A percentile compares a stretch with the other conserved stretches of the same genome.
phyloP scores from a whole-genome alignment of 2,113 vertebrate genomes.

The Thunnus thynnus region DNA sequence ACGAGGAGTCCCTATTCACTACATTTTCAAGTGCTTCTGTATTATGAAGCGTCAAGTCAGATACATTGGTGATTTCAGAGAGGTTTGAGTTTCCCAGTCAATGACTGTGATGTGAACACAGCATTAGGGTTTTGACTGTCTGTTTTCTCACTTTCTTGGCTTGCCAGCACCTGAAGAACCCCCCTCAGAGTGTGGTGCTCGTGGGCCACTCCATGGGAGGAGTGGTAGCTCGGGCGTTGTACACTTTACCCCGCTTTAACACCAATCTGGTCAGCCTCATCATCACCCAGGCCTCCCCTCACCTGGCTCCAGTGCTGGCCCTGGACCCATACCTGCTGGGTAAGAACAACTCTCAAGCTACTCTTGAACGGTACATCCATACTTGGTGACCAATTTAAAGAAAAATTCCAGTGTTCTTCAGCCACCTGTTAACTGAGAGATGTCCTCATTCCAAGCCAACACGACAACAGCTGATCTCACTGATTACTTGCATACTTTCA shows the following conservation, averaged over 20 bases:
- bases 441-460: background rate
- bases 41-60: too few relatives aligned
- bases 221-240: constrained; percentile 93
- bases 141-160: background rate
- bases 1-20: too few relatives aligned
- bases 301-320: constrained; percentile 93
- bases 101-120: too few relatives aligned
- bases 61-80: too few relatives aligned
- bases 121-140: too few relatives aligned
- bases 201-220: constrained; percentile 99
- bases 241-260: constrained; percentile 93
- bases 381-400: too few relatives aligned
- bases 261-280: constrained; percentile 92
- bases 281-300: constrained; percentile 96
- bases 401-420: too few relatives aligned
- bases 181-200: constrained; percentile 91
- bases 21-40: too few relatives aligned
- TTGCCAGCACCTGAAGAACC: constrained; percentile 85
- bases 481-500: background rate
- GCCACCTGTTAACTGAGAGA: too few relatives aligned
- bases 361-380: background rate
- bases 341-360: constrained; percentile 22
- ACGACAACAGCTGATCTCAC: background rate
- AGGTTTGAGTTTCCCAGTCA: too few relatives aligned
- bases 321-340: constrained; percentile 91